Conservation (phyloP, 2,113 vertebrate species). For the Phyllostomus discolor region DNA sequence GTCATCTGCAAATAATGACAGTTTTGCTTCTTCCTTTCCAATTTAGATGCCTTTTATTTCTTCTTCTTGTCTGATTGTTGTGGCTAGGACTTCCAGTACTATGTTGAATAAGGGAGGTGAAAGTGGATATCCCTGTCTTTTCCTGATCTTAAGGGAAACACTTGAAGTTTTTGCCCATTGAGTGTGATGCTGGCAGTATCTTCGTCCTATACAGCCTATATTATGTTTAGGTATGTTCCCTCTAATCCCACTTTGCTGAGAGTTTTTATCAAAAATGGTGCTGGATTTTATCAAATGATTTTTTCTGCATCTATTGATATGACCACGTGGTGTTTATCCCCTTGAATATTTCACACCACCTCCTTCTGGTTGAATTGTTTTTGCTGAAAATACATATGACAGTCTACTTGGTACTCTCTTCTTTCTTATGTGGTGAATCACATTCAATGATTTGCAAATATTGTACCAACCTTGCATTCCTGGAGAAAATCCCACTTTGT, state of each 20-base stretch:
- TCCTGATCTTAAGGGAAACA: background rate
- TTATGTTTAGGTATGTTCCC: no score
- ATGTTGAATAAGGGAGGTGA: background rate
- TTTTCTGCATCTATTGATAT: no score
- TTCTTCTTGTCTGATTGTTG: background rate
- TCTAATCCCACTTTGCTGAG: no score
- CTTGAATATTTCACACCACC: no score
- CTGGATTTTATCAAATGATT: no score
- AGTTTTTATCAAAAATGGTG: no score
- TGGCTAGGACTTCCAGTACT: no score
- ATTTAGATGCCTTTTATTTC: background rate
- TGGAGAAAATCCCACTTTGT: background rate
- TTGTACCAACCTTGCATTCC: background rate
- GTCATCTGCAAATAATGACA: no score
- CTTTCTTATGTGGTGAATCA: background rate
- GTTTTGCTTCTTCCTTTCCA: background rate
- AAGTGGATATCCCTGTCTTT: background rate
- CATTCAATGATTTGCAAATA: background rate
- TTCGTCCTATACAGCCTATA: no score
- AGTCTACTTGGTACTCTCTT: background rate
- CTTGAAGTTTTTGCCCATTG: background rate
- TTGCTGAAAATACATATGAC: no score
- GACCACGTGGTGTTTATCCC: background rate
- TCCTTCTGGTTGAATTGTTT: no score
- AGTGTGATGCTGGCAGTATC: background rate